Percentiles rank a stretch among this genome's conserved stretches.
Evolutionary conservation across 1,140 invertebrate genomes (phyloP).

Genomic region (Dryas iulia): DNA sequence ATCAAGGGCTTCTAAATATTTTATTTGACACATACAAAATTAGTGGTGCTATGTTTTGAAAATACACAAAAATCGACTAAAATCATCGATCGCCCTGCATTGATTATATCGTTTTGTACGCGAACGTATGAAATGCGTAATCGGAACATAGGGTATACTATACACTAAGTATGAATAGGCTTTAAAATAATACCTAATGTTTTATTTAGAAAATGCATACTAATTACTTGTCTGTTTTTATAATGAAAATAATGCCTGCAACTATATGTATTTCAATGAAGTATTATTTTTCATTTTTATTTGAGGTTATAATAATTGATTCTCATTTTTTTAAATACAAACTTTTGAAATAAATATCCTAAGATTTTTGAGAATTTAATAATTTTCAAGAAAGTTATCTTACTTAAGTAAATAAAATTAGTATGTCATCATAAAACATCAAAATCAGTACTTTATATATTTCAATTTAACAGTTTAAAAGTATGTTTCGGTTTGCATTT

Average conservation of each 20-base stretch:
- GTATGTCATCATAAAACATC: too few species aligned
- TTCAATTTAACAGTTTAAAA: too few species aligned
- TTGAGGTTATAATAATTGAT: too few species aligned
- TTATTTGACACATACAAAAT: slow-evolving; percentile 12
- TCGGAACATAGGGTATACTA: slow-evolving; percentile 72
- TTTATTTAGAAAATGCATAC: background rate
- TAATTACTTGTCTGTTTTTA: background rate
- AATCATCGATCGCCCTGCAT: slow-evolving; percentile 52
- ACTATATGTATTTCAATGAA: too few species aligned
- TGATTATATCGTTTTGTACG: slow-evolving; percentile 68
- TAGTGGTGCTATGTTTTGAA: slow-evolving; percentile 46
- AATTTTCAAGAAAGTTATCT: too few species aligned
- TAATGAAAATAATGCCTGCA: too few species aligned
- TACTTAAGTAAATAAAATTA: too few species aligned
- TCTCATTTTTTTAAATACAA: too few species aligned
- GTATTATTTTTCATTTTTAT: too few species aligned
- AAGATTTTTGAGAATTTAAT: too few species aligned
- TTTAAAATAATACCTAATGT: slow-evolving; percentile 46
- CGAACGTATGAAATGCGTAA: slow-evolving; percentile 63
- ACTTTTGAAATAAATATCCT: too few species aligned
- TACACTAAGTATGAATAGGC: slow-evolving; percentile 61
- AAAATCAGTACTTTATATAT: background rate
- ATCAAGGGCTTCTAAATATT: slow-evolving; percentile 24
- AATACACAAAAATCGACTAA: slow-evolving; percentile 2
- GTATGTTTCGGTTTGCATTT: background rate